Percentiles rank a stretch among this genome's conserved stretches.
Evolutionary conservation across 2,888 invertebrate species (phyloP).

Genomic region (Campoplex capitator): DNA sequence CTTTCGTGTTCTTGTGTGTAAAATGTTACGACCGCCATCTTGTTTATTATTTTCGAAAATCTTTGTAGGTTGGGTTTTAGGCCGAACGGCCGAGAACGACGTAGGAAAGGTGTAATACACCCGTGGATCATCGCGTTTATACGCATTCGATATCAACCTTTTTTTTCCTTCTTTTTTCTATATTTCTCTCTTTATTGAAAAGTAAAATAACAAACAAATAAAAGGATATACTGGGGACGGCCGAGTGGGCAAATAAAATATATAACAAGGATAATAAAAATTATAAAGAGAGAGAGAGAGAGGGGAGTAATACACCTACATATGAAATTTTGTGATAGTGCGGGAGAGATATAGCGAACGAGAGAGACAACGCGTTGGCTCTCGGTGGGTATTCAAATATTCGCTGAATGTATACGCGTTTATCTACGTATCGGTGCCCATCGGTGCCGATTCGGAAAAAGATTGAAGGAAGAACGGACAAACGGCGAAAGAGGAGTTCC

Average conservation of each 20-base stretch:
- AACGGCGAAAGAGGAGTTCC: conserved; percentile 45
- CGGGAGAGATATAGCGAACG: conserved; percentile 20
- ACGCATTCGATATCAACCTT: not conserved
- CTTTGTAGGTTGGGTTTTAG: conserved; percentile 74
- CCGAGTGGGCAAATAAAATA: conserved; percentile 20
- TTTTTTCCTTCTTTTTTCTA: not conserved
- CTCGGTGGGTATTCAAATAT: conserved; percentile 79
- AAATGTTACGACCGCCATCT: conserved; percentile 77
- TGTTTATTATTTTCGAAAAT: conserved; percentile 84
- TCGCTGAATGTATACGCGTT: conserved; percentile 55
- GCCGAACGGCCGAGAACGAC: conserved; percentile 11
- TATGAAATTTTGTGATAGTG: conserved; percentile 43
- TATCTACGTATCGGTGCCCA: conserved; percentile 69
- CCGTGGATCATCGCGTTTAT: conserved; percentile 34
- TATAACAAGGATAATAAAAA: conserved; percentile 18
- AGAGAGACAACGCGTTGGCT: conserved; percentile 72
- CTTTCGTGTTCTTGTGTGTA: conserved; percentile 10
- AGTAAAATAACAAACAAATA: conserved; percentile 7
- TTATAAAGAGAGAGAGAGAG: not conserved
- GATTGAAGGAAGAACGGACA: conserved; percentile 63
- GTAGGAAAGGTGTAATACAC: conserved; percentile 28
- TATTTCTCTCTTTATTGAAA: conserved; percentile 9
- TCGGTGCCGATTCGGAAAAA: conserved; percentile 72
- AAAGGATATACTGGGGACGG: not conserved
- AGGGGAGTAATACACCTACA: not conserved